Conservation (phyloP, 2,113 vertebrate species). For the Laterallus jamaicensis region DNA sequence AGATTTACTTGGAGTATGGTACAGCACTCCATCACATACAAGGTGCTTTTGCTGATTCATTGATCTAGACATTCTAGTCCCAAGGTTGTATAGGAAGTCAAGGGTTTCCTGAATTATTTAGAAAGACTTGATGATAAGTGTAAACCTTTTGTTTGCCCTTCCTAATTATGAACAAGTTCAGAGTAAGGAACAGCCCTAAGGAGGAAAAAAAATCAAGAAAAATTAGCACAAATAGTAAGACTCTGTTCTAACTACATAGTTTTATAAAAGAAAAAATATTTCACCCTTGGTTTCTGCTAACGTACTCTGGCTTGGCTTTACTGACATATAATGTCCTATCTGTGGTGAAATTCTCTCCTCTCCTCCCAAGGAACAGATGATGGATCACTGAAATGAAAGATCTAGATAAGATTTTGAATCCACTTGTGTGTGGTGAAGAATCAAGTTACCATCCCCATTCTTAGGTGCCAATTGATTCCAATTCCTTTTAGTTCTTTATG, state of each 20-base stretch:
- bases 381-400: neutral
- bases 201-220: neutral
- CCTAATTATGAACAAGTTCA: neutral
- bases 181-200: neutral
- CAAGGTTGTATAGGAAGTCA: neutral
- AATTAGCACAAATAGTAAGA: neutral
- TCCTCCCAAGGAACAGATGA: neutral
- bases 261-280: neutral
- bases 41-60: neutral
- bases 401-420: neutral
- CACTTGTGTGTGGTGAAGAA: neutral
- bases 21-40: neutral
- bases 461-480: neutral
- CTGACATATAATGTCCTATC: neutral
- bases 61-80: neutral
- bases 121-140: neutral
- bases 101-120: neutral
- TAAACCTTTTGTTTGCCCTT: conserved; percentile 7
- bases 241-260: neutral
- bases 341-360: neutral
- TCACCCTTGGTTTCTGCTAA: neutral
- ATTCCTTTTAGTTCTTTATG: neutral
- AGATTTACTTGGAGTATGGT: neutral
- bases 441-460: neutral
- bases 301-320: neutral